phyloP scores from a whole-genome alignment of 2,888 invertebrate genomes.

The Creontiades dilutus region DNA sequence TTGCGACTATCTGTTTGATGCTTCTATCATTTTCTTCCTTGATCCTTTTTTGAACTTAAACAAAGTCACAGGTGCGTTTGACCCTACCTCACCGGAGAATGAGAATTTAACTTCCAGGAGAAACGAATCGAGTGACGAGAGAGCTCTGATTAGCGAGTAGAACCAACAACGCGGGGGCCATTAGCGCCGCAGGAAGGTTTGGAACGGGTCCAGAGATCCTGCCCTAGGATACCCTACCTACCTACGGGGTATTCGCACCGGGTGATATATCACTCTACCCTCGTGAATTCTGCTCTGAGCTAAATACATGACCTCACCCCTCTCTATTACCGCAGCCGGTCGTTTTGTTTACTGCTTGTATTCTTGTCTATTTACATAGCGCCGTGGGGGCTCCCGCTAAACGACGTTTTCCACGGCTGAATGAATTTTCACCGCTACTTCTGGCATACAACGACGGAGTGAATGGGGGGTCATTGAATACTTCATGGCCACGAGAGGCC shows the following conservation, averaged over 20 bases:
- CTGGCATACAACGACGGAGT: neutral
- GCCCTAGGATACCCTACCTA: neutral
- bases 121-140: too few species aligned
- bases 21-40: too few species aligned
- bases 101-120: too few species aligned
- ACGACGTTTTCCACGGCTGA: neutral
- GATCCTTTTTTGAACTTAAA: too few species aligned
- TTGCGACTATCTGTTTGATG: too few species aligned
- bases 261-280: neutral
- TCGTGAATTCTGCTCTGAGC: neutral
- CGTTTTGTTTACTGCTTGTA: neutral
- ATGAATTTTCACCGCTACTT: neutral
- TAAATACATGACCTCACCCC: neutral
- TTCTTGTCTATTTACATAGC: neutral
- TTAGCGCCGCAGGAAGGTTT: slow-evolving; percentile 1
- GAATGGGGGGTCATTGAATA: neutral
- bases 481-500: neutral
- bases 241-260: neutral
- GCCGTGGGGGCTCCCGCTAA: neutral
- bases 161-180: neutral
- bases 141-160: too few species aligned
- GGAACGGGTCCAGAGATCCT: neutral
- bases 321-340: neutral
- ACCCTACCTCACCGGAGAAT: too few species aligned
- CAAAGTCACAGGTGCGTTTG: too few species aligned